phyloP scores from a whole-genome alignment of 2,888 invertebrate genomes.

The Automeris io region DNA sequence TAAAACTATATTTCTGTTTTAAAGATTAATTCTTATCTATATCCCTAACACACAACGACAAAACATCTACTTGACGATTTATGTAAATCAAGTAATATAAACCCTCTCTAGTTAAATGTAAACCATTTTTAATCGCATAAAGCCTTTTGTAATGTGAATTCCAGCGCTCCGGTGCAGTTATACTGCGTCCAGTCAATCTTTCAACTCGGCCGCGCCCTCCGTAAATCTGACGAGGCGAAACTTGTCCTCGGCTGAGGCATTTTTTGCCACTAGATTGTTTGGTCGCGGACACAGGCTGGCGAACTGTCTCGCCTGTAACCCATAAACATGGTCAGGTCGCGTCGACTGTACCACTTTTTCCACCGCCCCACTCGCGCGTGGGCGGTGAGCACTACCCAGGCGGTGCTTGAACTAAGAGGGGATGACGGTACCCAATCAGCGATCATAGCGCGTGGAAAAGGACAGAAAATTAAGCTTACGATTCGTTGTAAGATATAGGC shows the following conservation, averaged over 20 bases:
- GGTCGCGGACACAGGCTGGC: constrained; percentile 56
- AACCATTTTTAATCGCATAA: constrained; percentile 10
- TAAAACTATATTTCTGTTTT: too few species aligned
- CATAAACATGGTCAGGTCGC: constrained; percentile 73
- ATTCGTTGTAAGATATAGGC: constrained; percentile 45
- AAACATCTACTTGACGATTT: too few species aligned
- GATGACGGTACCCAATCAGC: constrained; percentile 48
- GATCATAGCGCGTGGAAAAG: constrained; percentile 44
- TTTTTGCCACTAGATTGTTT: constrained; percentile 75
- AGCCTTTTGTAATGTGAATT: constrained; percentile 18
- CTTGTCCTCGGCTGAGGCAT: constrained; percentile 67
- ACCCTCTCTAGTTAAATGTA: background rate
- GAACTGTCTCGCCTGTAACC: constrained; percentile 71
- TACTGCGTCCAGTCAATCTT: constrained; percentile 28
- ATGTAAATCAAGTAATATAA: constrained; percentile 1
- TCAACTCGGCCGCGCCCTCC: constrained; percentile 45
- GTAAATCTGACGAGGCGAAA: constrained; percentile 72
- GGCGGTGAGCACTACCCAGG: constrained; percentile 42
- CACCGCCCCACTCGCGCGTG: constrained; percentile 48
- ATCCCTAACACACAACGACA: too few species aligned
- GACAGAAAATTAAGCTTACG: constrained; percentile 40
- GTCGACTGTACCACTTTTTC: constrained; percentile 68
- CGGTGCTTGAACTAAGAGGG: constrained; percentile 38
- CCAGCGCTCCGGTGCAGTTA: constrained; percentile 18
- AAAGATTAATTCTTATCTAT: too few species aligned